A percentile compares a stretch with the other conserved stretches of the same genome.
Evolutionary conservation across 1,140 invertebrate species (phyloP).

Genomic region (Pachypsylla venusta): DNA sequence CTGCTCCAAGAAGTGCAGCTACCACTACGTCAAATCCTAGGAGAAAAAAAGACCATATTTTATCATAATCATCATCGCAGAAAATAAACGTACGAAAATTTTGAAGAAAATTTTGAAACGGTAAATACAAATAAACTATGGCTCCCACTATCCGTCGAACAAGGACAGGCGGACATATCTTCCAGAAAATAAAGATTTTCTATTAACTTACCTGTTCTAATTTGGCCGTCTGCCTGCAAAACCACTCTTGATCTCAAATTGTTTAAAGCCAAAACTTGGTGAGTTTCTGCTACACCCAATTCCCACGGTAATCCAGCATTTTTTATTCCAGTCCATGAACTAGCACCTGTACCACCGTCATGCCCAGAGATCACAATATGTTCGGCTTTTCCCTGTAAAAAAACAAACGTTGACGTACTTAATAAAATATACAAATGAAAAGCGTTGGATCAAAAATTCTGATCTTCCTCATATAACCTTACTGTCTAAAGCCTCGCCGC

Average conservation of each 20-base stretch:
- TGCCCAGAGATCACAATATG: conserved; percentile 98
- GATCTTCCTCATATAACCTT: too few relatives aligned
- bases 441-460: too few relatives aligned
- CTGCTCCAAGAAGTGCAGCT: conserved; percentile 86
- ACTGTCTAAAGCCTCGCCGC: too few relatives aligned
- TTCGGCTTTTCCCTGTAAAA: conserved; percentile 78
- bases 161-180: too few relatives aligned
- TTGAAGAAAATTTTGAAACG: too few relatives aligned
- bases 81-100: too few relatives aligned
- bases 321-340: conserved; percentile 94
- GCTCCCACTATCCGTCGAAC: too few relatives aligned
- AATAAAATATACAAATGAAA: too few relatives aligned
- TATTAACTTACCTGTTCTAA: conserved; percentile 49
- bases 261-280: conserved; percentile 91
- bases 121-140: too few relatives aligned
- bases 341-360: conserved; percentile 95
- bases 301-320: conserved; percentile 95
- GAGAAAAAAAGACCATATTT: conserved; percentile 19
- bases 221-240: conserved; percentile 88
- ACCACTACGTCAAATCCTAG: conserved; percentile 89
- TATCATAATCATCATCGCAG: too few relatives aligned
- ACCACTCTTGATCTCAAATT: conserved; percentile 87
- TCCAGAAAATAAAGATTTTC: too few relatives aligned
- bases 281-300: conserved; percentile 90
- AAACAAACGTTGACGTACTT: too few relatives aligned